phyloP scores from a whole-genome alignment of 2,113 vertebrate genomes.

The Beaufortia kweichowensis region DNA sequence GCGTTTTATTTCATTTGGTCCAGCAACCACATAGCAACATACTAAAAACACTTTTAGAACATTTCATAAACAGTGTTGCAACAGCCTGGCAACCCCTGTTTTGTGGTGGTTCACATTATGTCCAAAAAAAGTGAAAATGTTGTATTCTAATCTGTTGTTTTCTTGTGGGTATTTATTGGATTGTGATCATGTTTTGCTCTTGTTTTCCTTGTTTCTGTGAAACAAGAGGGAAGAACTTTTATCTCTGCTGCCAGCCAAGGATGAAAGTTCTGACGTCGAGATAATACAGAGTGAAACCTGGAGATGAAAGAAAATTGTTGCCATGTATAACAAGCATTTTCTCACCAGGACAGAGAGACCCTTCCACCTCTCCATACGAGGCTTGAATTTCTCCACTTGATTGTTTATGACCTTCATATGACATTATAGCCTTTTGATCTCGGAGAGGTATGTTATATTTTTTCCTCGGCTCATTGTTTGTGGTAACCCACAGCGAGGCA shows the following conservation, averaged over 20 bases:
- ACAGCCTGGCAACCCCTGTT: background rate
- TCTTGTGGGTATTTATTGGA: slow-evolving; percentile 63
- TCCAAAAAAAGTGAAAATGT: background rate
- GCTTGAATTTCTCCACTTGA: background rate
- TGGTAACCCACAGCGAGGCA: slow-evolving; percentile 8
- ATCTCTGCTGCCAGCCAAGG: slow-evolving; percentile 63
- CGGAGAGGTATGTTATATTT: slow-evolving; percentile 2
- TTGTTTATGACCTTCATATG: slow-evolving; percentile 5
- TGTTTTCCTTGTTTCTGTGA: slow-evolving; percentile 58
- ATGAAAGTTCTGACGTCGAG: background rate
- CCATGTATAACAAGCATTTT: slow-evolving; percentile 34
- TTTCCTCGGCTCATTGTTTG: slow-evolving; percentile 13
- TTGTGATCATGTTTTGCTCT: slow-evolving; percentile 51
- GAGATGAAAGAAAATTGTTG: slow-evolving; percentile 29
- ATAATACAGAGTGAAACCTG: slow-evolving; percentile 27
- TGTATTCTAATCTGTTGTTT: slow-evolving; percentile 51
- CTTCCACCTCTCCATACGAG: slow-evolving; percentile 6
- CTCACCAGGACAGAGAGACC: background rate
- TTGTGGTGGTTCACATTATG: background rate
- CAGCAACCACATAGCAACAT: background rate
- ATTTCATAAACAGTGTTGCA: background rate
- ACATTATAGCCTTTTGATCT: slow-evolving; percentile 2
- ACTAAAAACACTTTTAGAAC: background rate
- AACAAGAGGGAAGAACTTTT: slow-evolving; percentile 37
- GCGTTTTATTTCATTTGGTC: too few species aligned